A percentile compares a stretch with the other conserved stretches of the same genome.
These are phyloP conservation scores for Neocloeon triangulifer DNA, from an alignment of 1,140 invertebrate species.

Conservation along the genomic window DNA sequence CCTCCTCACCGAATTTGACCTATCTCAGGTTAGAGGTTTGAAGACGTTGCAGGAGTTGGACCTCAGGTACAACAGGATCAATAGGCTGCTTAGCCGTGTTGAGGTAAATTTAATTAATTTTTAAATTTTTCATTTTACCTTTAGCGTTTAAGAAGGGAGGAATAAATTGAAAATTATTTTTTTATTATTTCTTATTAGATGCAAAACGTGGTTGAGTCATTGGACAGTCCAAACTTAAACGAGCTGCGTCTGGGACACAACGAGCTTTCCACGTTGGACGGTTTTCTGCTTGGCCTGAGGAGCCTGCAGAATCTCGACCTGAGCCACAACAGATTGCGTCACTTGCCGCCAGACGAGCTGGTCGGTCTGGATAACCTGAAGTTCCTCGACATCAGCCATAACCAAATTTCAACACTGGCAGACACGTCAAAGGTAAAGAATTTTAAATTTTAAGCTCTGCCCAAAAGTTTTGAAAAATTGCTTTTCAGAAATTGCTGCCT, in stretches of 20 bases:
- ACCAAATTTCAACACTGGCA: conserved; percentile 46
- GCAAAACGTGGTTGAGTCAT: neutral
- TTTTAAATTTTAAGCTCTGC: neutral
- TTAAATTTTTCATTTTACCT: neutral
- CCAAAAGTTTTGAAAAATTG: conserved; percentile 9
- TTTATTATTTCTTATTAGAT: neutral
- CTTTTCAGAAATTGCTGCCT: conserved; percentile 46
- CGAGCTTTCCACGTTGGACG: conserved; percentile 37
- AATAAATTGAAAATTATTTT: conserved; percentile 3
- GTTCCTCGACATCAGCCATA: conserved; percentile 49
- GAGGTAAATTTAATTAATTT: conserved; percentile 25
- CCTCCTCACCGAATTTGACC: conserved; percentile 45
- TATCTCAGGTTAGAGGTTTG: conserved; percentile 47
- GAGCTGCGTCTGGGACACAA: conserved; percentile 52
- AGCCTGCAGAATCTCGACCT: conserved; percentile 44
- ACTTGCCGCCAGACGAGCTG: conserved; percentile 45
- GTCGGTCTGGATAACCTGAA: conserved; percentile 43
- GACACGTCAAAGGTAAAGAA: conserved; percentile 48
- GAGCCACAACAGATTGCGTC: conserved; percentile 43
- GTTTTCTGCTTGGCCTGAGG: conserved; percentile 43
- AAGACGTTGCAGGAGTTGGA: conserved; percentile 38
- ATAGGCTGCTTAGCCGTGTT: conserved; percentile 33
- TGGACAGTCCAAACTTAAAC: conserved; percentile 29
- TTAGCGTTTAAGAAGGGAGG: neutral
- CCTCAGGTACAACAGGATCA: conserved; percentile 50